phyloP scores from a whole-genome alignment of 2,888 invertebrate species.

The Melieria picta region DNA sequence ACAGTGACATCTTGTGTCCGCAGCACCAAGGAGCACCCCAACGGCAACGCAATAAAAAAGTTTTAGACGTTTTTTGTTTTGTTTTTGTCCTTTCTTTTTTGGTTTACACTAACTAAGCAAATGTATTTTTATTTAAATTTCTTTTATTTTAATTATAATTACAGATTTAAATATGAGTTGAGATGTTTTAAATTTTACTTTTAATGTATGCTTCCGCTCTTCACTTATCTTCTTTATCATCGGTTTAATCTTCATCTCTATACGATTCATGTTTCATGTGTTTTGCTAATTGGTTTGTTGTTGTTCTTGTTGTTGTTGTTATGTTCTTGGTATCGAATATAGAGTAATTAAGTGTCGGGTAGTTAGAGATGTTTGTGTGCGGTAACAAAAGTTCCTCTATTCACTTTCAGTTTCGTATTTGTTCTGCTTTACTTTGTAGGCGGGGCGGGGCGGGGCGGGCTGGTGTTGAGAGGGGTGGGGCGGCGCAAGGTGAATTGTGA shows the following conservation, averaged over 20 bases:
- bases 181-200: slow-evolving; percentile 41
- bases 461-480: too few species aligned
- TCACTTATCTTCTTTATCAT: slow-evolving; percentile 26
- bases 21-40: neutral
- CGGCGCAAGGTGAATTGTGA: too few species aligned
- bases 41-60: slow-evolving; percentile 7
- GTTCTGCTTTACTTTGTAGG: too few species aligned
- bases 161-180: slow-evolving; percentile 48
- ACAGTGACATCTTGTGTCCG: too few species aligned
- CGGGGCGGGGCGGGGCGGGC: too few species aligned
- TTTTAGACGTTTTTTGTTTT: neutral
- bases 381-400: too few species aligned
- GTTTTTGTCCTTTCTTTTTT: slow-evolving; percentile 12
- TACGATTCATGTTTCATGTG: slow-evolving; percentile 26
- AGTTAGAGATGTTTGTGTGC: too few species aligned
- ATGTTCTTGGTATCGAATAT: slow-evolving; percentile 32
- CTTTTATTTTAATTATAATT: slow-evolving; percentile 47
- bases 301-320: slow-evolving; percentile 30
- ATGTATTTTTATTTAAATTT: slow-evolving; percentile 49
- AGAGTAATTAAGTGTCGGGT: neutral
- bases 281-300: slow-evolving; percentile 33
- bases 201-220: slow-evolving; percentile 33
- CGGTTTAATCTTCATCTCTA: slow-evolving; percentile 26
- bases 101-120: slow-evolving; percentile 51
- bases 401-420: too few species aligned